phyloP scores from a whole-genome alignment of 2,113 vertebrate species.

The Lipotes vexillifer region DNA sequence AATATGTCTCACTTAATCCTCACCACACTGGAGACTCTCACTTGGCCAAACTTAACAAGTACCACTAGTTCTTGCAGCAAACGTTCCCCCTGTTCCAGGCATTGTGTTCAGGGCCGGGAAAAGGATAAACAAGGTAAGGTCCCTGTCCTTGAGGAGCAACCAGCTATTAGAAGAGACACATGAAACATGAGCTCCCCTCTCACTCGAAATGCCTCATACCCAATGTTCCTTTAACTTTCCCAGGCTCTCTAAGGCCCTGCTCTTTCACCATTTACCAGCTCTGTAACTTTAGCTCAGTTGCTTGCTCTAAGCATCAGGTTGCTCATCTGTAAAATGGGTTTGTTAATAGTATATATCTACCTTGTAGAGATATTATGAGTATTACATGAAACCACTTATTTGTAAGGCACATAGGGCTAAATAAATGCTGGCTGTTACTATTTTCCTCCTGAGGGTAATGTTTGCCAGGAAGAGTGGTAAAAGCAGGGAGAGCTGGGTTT shows the following conservation, averaged over 20 bases:
- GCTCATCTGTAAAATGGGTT: neutral
- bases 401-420: neutral
- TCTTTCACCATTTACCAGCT: neutral
- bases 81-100: neutral
- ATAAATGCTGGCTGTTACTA: too few relatives aligned
- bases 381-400: neutral
- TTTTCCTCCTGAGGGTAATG: neutral
- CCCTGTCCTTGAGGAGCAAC: neutral
- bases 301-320: neutral
- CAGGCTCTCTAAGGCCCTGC: neutral
- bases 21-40: neutral
- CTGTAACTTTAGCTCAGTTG: neutral
- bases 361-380: neutral
- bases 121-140: conserved; percentile 18
- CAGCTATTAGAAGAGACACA: neutral
- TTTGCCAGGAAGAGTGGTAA: neutral
- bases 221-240: neutral
- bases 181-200: neutral
- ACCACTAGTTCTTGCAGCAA: neutral
- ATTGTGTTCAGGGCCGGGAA: neutral
- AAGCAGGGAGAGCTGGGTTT: neutral
- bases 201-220: neutral
- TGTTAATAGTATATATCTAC: neutral
- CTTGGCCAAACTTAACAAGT: neutral
- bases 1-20: conserved; percentile 63